Evolutionary conservation across 2,888 invertebrate genomes (phyloP), one percentile per base, ranked within the genome.

Genomic region (Drosophila ochracea): DNA sequence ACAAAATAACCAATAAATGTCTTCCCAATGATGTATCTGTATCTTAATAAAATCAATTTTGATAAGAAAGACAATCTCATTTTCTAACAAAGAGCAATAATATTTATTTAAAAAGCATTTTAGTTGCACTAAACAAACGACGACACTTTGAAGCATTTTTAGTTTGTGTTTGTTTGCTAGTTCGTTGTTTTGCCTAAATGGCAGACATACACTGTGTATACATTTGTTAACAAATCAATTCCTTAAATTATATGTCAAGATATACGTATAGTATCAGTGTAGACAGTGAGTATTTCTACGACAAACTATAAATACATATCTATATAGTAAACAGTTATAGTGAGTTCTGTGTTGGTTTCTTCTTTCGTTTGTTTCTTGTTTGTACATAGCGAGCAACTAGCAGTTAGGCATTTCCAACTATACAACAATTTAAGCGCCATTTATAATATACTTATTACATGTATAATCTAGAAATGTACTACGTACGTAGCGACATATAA

Each of bases 241-340:
- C 90, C 84, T 90, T 86, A 84, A 84, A 90, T 84, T 75, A 84
- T 80, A 84, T 84, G 79, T 84, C 70, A 88, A 80, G 63, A 74
- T 71, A 77, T 70, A 74, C 60, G 30, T 80, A 64, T 63, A 78
- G 69, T 70, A 60, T 68, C 47, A 70, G 73, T 84, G 67, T 85
- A 85, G 73, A 84, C 68, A 85, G 86, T 84, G 84, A 84, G 90
- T 90, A 84, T 84, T 84, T 60, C 60, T 70, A 73, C 41, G 72
- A 66, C 68, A 60, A 80, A 63, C 65, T 61, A 67, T 73, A 80
- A 54, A 67, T 68, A 71, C 50, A 39, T 47, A 41, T n/a, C n/a
- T 62, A 31, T 19, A 16, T 70, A 63, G 58, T 73, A 58, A 68
- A 67, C 66, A 74, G 66, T 72, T 62, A 55, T 58, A 61, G 63